phyloP scores from a whole-genome alignment of 92 coral and sea anemone genomes.

The Hydrozoanthus gracilis region DNA sequence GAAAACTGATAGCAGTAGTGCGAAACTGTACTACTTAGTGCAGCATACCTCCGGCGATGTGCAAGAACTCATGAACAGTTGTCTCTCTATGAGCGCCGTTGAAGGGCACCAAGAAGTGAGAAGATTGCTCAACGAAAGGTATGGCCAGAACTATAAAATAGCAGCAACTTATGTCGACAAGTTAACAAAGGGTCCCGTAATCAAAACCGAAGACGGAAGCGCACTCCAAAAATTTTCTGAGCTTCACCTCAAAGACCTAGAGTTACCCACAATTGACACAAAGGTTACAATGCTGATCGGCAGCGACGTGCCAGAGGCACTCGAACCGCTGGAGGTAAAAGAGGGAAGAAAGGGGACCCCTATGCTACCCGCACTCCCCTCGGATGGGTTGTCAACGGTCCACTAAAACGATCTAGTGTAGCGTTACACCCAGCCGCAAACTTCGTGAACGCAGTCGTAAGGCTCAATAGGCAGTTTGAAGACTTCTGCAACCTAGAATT shows the following conservation, averaged over 20 bases:
- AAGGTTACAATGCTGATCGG: constrained; percentile 61
- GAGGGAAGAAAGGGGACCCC: constrained; percentile 36
- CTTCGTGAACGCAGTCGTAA: constrained; percentile 41
- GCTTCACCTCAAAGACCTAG: constrained; percentile 30
- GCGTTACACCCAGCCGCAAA: constrained; percentile 29
- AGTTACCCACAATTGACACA: constrained; percentile 50
- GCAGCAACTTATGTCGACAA: constrained; percentile 45
- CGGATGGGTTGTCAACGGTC: constrained; percentile 65
- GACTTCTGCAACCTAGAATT: constrained; percentile 62
- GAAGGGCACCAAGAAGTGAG: constrained; percentile 19
- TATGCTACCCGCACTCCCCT: constrained; percentile 46
- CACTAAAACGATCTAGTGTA: constrained; percentile 12
- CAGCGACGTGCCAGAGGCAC: constrained; percentile 56
- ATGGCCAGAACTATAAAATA: constrained; percentile 51
- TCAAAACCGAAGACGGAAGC: background rate
- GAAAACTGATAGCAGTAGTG: constrained; percentile 49
- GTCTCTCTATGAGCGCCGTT: constrained; percentile 44
- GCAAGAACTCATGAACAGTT: constrained; percentile 44
- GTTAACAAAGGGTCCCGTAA: constrained; percentile 18
- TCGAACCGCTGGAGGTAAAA: constrained; percentile 54
- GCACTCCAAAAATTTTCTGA: background rate
- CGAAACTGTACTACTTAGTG: constrained; percentile 46
- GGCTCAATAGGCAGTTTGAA: constrained; percentile 49
- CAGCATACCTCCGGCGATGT: constrained; percentile 43
- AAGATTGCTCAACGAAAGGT: constrained; percentile 26